phyloP scores from a whole-genome alignment of 2,797 vertebrate genomes.

The Galago senegalensis region DNA sequence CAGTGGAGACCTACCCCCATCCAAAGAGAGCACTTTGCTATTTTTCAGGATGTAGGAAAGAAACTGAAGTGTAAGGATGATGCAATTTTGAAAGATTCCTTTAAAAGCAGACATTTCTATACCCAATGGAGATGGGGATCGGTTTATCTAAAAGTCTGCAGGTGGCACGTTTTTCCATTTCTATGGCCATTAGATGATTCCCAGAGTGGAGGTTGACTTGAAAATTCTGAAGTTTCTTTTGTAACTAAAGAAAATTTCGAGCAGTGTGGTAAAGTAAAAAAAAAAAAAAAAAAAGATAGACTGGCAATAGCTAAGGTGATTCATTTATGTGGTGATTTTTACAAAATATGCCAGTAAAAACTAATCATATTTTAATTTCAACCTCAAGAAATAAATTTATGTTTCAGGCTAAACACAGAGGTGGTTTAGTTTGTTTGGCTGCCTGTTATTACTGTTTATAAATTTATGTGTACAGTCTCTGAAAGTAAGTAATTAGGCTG shows the following conservation, averaged over 20 bases:
- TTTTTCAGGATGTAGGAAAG: constrained; percentile 70
- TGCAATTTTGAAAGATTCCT: constrained; percentile 67
- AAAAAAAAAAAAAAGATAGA: not conserved
- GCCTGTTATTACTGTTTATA: not conserved
- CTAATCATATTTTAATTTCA: constrained; percentile 16
- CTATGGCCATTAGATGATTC: constrained; percentile 29
- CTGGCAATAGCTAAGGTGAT: not conserved
- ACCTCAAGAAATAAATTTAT: constrained; percentile 19
- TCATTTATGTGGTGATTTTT: not conserved
- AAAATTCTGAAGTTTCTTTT: constrained; percentile 37
- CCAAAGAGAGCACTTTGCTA: constrained; percentile 65
- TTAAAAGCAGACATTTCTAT: constrained; percentile 69
- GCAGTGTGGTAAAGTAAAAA: too few relatives aligned
- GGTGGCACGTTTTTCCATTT: constrained; percentile 61
- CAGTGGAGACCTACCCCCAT: constrained; percentile 44
- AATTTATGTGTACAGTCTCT: not conserved
- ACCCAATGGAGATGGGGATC: not conserved
- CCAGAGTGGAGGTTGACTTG: not conserved
- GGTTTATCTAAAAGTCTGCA: constrained; percentile 67
- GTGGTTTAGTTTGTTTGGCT: not conserved
- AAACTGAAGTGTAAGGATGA: constrained; percentile 62
- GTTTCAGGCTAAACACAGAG: not conserved
- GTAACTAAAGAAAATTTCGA: not conserved
- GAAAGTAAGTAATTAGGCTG: constrained; percentile 31
- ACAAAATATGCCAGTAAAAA: not conserved